Base-by-base conservation (phyloP, 2,888 invertebrate species). In the Campoplex nolae region DNA sequence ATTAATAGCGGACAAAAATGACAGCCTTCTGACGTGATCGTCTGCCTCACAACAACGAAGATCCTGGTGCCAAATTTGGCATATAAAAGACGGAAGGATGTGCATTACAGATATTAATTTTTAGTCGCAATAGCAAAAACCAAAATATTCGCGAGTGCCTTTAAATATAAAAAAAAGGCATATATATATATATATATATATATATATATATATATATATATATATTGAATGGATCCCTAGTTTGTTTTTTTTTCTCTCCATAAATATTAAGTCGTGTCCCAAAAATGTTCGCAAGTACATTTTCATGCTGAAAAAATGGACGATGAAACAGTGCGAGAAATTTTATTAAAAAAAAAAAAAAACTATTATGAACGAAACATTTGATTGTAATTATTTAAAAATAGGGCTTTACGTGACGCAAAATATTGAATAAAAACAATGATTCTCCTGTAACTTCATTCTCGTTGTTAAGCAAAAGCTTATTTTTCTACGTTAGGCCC, bases 401-500 rank as follows among this genome's bases (percentile, higher is more conserved):
- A 32, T 32, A 32, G 32, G 71, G 76, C 48, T 48, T 45, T 70
- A 65, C 71, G 68, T 51, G 58, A 84, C 67, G 70, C 45, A 67
- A 67, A 84, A 81, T 65, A 77, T 51, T 71, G 28, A 70, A 38
- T 70, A 70, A 70, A 70, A 70, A 70, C 35, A 51, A 38, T 51
- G 62, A 68, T 76, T 16, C 70, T 56, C 42, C 51, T 54, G 6
- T 62, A 35, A 23, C 23, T 70, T 48, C 54, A 38, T 70, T 77
- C 18, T 68, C 68, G 68, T 45, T 48, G 54, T 62, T 48, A 65
- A 84, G 82, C 87, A 78, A 74, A 74, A 48, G 35, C 78, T 56
- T 82, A 79, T 83, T 65, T 48, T 35, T 65, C 84, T 88, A 83
- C 76, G 83, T 58, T 84, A 84, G 86, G 86, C 86, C 86, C 86